These are phyloP conservation scores for Platichthys stellatus DNA, from an alignment of 2,113 vertebrate species.

Conservation along the genomic window DNA sequence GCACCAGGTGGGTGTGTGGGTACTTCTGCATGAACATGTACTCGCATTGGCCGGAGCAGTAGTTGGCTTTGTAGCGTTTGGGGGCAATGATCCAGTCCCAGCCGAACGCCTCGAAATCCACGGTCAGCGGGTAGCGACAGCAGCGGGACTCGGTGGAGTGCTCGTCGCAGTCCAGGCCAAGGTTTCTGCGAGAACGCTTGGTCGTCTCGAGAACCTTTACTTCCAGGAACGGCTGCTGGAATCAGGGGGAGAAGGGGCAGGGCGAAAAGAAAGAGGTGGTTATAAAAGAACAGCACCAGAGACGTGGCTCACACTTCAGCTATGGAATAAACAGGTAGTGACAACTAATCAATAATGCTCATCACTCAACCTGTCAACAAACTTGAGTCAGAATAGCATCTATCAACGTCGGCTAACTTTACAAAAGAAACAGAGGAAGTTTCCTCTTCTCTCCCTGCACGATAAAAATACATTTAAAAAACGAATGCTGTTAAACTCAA, in stretches of 20 bases:
- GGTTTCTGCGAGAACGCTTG: constrained; percentile 93
- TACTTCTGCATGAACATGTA: constrained; percentile 99
- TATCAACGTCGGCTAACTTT: too few species aligned
- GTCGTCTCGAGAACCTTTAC: constrained; percentile 96
- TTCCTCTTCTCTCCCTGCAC: too few species aligned
- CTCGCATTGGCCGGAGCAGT: constrained; percentile 99
- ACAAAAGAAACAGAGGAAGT: too few species aligned
- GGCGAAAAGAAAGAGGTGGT: constrained; percentile 67
- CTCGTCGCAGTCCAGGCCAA: constrained; percentile 97
- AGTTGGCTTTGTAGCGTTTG: constrained; percentile 99
- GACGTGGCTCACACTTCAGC: not conserved
- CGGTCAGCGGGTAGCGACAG: constrained; percentile 96
- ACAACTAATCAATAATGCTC: too few species aligned
- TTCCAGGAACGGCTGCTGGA: constrained; percentile 97
- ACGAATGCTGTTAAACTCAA: not conserved
- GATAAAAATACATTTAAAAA: not conserved
- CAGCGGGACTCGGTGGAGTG: constrained; percentile 97
- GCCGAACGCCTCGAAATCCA: constrained; percentile 98
- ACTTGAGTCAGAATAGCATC: too few species aligned
- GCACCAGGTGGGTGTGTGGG: constrained; percentile 97
- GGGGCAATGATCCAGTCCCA: constrained; percentile 99
- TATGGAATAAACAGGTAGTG: not conserved
- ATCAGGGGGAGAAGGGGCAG: constrained; percentile 70
- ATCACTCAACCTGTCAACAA: too few species aligned
- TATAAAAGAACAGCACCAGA: constrained; percentile 71